These are phyloP conservation scores for Eupithecia insigniata DNA, from an alignment of 2,888 invertebrate genomes.

Conservation along the genomic window DNA sequence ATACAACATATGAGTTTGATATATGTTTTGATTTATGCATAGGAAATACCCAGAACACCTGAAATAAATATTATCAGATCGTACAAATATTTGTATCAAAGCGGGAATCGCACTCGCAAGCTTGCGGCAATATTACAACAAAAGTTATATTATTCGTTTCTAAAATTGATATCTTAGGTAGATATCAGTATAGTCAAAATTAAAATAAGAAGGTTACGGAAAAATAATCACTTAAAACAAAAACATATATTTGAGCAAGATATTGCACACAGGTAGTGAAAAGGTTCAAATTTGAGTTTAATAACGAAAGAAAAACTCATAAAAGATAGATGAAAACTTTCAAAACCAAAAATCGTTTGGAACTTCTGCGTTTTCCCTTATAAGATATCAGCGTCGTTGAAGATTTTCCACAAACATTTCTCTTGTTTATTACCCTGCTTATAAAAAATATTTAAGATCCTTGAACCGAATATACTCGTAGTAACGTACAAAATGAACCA, in stretches of 20 bases:
- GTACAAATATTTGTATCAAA: too few relatives aligned
- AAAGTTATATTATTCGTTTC: too few relatives aligned
- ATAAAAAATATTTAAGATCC: neutral
- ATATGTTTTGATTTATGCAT: too few relatives aligned
- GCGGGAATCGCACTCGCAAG: too few relatives aligned
- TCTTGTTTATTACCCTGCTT: neutral
- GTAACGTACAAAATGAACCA: slow-evolving; percentile 8
- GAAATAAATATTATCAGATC: too few relatives aligned
- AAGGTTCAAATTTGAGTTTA: neutral
- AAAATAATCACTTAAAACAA: too few relatives aligned
- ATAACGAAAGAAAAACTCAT: neutral
- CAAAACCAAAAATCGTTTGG: neutral
- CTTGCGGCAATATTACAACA: too few relatives aligned
- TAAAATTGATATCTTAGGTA: too few relatives aligned
- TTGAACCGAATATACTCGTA: neutral
- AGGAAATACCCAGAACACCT: too few relatives aligned
- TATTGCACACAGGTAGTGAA: neutral
- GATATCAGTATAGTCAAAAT: too few relatives aligned
- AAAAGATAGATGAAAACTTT: neutral
- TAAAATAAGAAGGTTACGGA: neutral
- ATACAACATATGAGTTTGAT: too few relatives aligned
- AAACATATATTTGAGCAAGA: too few relatives aligned
- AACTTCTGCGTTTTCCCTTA: neutral
- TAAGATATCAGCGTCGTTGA: neutral
- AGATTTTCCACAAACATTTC: neutral